Evolutionary conservation across 2,797 vertebrate species (phyloP).

Genomic region (Brotula barbata): DNA sequence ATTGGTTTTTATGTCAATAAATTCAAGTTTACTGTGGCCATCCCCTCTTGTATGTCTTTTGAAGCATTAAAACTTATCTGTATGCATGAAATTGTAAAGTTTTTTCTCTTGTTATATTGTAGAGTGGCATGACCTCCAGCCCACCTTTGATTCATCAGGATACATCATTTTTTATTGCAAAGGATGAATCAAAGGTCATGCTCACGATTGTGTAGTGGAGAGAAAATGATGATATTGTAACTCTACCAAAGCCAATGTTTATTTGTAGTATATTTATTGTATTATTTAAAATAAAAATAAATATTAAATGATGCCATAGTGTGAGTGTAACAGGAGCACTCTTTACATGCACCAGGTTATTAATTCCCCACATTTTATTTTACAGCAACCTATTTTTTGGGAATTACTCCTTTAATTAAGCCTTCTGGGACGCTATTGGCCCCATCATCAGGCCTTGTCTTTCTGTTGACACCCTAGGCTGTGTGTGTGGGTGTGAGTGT

Average conservation of each 20-base stretch:
- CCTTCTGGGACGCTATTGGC: conserved; percentile 10
- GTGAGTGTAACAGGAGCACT: conserved; percentile 78
- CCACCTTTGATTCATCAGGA: conserved; percentile 60
- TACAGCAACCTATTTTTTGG: conserved; percentile 19
- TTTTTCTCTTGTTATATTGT: conserved; percentile 80
- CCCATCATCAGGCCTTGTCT: conserved; percentile 10
- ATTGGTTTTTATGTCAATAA: conserved; percentile 91
- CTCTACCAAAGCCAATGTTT: conserved; percentile 81
- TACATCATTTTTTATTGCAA: conserved; percentile 57
- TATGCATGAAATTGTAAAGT: conserved; percentile 88
- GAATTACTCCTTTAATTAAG: conserved; percentile 10
- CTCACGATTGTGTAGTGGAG: conserved; percentile 78
- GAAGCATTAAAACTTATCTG: conserved; percentile 87
- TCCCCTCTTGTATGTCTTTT: conserved; percentile 88
- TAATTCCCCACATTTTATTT: conserved; percentile 13
- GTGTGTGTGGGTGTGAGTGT: conserved; percentile 18
- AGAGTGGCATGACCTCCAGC: conserved; percentile 66
- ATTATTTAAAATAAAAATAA: conserved; percentile 87
- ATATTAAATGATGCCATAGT: conserved; percentile 84
- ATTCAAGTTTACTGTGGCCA: conserved; percentile 92
- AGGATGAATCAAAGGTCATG: conserved; percentile 66
- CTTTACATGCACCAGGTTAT: conserved; percentile 66
- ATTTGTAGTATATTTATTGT: conserved; percentile 88
- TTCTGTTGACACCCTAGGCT: conserved; percentile 19
- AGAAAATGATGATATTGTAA: conserved; percentile 80